A percentile compares a stretch with the other conserved stretches of the same genome.
These are phyloP conservation scores for Ectobius pallidus DNA, from an alignment of 2,888 invertebrate genomes.

Conservation along the genomic window DNA sequence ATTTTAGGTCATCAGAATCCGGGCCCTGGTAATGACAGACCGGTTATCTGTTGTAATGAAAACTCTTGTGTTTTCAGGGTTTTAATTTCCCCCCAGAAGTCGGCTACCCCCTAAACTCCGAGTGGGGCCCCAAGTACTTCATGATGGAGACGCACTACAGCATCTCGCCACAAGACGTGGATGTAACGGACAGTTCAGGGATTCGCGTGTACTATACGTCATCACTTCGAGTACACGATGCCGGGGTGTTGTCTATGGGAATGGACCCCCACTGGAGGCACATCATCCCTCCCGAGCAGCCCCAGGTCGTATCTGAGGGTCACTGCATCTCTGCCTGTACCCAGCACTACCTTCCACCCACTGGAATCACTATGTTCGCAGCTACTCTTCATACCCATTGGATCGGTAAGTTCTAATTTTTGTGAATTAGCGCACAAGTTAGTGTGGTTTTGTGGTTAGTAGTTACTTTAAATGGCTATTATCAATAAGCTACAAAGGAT, in stretches of 20 bases:
- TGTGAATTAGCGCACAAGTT: no score
- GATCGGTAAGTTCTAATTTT: constrained; percentile 35
- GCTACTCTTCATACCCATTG: constrained; percentile 73
- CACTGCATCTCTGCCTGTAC: constrained; percentile 74
- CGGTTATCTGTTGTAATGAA: no score
- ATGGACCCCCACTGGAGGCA: constrained; percentile 74
- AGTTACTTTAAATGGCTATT: no score
- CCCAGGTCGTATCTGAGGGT: constrained; percentile 69
- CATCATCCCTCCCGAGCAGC: constrained; percentile 73
- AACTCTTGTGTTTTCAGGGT: constrained; percentile 58
- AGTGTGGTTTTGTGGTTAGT: no score
- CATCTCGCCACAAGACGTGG: constrained; percentile 53
- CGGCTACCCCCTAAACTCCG: constrained; percentile 71
- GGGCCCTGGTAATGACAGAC: no score
- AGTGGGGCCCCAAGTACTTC: constrained; percentile 64
- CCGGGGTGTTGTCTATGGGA: constrained; percentile 70
- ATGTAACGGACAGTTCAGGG: constrained; percentile 68
- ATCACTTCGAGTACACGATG: constrained; percentile 68
- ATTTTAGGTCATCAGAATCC: no score
- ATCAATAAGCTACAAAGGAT: no score
- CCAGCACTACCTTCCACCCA: constrained; percentile 65
- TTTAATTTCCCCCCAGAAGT: constrained; percentile 70
- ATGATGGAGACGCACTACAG: constrained; percentile 76
- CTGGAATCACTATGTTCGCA: constrained; percentile 71
- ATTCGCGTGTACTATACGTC: constrained; percentile 71